Percentiles rank a stretch among this genome's conserved stretches.
These are phyloP conservation scores for Ptychoptera albimana DNA, from an alignment of 2,888 invertebrate species.

Conservation along the genomic window DNA sequence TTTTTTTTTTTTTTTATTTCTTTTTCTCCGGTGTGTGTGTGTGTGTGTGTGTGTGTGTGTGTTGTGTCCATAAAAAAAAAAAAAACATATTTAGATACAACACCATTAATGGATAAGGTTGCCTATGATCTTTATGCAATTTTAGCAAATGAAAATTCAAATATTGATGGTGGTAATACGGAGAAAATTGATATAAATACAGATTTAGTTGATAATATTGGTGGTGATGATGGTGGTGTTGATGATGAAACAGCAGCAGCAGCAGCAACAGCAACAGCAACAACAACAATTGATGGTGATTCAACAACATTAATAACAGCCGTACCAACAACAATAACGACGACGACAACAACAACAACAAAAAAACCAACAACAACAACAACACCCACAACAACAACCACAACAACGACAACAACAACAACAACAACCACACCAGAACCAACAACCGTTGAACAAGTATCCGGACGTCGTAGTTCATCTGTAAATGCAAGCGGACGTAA, in stretches of 20 bases:
- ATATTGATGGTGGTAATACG: conserved; percentile 28
- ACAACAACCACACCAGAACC: conserved; percentile 15
- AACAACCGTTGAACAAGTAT: conserved; percentile 7
- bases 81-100: conserved; percentile 33
- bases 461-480: conserved; percentile 19
- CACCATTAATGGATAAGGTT: conserved; percentile 64
- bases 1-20: no score
- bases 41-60: no score
- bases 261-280: conserved; percentile 24
- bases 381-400: conserved; percentile 30
- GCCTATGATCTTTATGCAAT: conserved; percentile 72
- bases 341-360: conserved; percentile 34
- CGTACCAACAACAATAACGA: conserved; percentile 36
- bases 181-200: conserved; percentile 27
- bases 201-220: conserved; percentile 18
- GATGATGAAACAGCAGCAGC: conserved; percentile 26
- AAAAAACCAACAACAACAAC: conserved; percentile 39
- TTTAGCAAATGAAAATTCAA: conserved; percentile 45
- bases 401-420: conserved; percentile 32
- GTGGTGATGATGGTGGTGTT: conserved; percentile 23
- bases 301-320: conserved; percentile 27
- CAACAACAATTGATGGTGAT: conserved; percentile 16
- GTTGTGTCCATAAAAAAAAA: no score
- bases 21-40: no score
- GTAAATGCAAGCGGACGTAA: conserved; percentile 20